These are phyloP conservation scores for Trichomalopsis sarcophagae DNA, from an alignment of 1,140 invertebrate genomes.

Conservation along the genomic window DNA sequence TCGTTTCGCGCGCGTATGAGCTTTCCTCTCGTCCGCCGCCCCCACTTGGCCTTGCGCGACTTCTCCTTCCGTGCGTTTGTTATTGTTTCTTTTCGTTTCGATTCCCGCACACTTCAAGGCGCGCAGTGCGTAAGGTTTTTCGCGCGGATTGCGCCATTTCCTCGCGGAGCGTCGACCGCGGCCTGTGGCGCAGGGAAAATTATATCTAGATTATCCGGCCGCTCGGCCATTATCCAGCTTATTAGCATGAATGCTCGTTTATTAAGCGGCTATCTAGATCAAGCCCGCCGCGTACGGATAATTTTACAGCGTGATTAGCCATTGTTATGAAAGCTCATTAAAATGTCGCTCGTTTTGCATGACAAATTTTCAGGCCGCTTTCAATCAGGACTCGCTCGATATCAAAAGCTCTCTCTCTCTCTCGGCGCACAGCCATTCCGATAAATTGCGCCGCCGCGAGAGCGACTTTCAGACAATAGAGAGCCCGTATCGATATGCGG, in stretches of 20 bases:
- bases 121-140: background rate
- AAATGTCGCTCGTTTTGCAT: constrained; percentile 1
- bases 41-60: background rate
- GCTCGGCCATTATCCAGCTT: constrained; percentile 6
- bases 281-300: background rate
- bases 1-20: background rate
- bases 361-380: background rate
- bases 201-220: background rate
- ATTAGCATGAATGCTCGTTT: constrained; percentile 17
- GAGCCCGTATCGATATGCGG: background rate
- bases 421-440: background rate
- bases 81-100: background rate
- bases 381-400: background rate
- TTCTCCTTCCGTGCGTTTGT: background rate
- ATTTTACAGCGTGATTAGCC: constrained; percentile 11
- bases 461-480: background rate
- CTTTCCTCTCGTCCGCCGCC: background rate
- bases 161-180: background rate
- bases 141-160: background rate
- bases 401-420: background rate
- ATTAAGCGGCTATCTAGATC: constrained; percentile 15
- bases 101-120: background rate
- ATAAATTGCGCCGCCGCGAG: background rate
- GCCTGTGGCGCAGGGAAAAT: background rate
- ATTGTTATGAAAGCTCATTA: constrained; percentile 4